Evolutionary conservation across 2,888 invertebrate species (phyloP).

Genomic region (Andrena trimmerana): DNA sequence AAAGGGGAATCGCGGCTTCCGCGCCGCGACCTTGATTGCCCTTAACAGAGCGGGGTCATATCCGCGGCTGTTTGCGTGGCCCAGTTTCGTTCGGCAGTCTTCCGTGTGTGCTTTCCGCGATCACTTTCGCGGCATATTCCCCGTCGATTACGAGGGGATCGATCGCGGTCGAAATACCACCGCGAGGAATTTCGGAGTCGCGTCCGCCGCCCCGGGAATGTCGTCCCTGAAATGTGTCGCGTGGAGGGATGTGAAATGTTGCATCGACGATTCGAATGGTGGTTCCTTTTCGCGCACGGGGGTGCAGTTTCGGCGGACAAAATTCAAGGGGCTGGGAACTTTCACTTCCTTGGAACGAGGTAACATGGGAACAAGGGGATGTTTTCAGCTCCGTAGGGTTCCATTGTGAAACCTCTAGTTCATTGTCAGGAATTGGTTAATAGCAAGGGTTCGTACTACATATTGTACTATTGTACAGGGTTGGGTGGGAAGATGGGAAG

Average conservation of each 20-base stretch:
- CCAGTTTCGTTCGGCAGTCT: slow-evolving; percentile 41
- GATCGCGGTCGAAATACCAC: slow-evolving; percentile 11
- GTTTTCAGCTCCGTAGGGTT: too few relatives aligned
- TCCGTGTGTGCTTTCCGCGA: slow-evolving; percentile 23
- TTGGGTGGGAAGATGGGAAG: too few relatives aligned
- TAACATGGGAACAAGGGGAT: too few relatives aligned
- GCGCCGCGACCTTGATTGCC: slow-evolving; percentile 44
- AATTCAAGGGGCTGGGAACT: too few relatives aligned
- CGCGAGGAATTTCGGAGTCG: slow-evolving; percentile 3
- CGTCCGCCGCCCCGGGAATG: neutral
- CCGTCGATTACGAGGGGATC: slow-evolving; percentile 16
- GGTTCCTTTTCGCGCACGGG: too few relatives aligned
- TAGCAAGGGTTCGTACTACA: too few relatives aligned
- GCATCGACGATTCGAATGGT: neutral
- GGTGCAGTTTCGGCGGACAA: too few relatives aligned
- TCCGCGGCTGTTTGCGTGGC: slow-evolving; percentile 47
- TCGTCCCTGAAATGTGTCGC: neutral
- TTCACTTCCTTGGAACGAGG: too few relatives aligned
- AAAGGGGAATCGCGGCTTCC: slow-evolving; percentile 19
- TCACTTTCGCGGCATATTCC: slow-evolving; percentile 16
- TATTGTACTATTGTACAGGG: too few relatives aligned
- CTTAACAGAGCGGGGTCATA: slow-evolving; percentile 31
- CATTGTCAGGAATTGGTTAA: too few relatives aligned
- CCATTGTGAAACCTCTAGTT: too few relatives aligned
- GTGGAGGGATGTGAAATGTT: neutral